Evolutionary conservation across 2,888 invertebrate species (phyloP).

Genomic region (Hydriomena furcata): DNA sequence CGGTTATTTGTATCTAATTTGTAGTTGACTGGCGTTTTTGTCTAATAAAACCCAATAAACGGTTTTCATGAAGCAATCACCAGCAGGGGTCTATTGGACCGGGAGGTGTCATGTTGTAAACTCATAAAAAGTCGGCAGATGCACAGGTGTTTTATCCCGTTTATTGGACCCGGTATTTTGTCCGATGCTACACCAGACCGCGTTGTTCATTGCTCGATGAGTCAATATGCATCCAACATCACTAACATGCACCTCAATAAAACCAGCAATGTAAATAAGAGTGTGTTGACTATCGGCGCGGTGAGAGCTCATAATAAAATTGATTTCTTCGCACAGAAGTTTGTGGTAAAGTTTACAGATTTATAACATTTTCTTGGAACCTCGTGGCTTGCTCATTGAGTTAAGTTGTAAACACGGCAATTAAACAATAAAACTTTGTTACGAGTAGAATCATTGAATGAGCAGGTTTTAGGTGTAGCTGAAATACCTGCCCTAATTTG

Average conservation of each 20-base stretch:
- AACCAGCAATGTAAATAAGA: constrained; percentile 40
- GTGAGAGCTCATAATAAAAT: neutral
- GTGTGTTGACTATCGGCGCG: neutral
- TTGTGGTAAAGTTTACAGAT: constrained; percentile 78
- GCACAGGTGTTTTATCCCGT: constrained; percentile 65
- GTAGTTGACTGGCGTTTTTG: constrained; percentile 53
- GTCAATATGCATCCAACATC: neutral
- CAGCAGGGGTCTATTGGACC: constrained; percentile 64
- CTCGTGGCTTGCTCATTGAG: constrained; percentile 65
- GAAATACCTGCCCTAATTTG: constrained; percentile 7
- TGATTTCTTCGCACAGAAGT: constrained; percentile 72
- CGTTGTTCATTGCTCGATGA: constrained; percentile 30
- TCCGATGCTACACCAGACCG: constrained; percentile 2
- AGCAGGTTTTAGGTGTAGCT: constrained; percentile 17
- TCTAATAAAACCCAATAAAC: constrained; percentile 62
- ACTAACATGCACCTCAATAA: neutral
- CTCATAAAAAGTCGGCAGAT: constrained; percentile 66
- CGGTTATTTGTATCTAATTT: constrained; percentile 56
- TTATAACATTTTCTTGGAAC: constrained; percentile 75
- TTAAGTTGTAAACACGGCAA: constrained; percentile 55
- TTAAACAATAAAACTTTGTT: constrained; percentile 60
- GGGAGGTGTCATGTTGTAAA: constrained; percentile 78
- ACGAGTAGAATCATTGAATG: constrained; percentile 37
- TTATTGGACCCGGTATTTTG: constrained; percentile 29
- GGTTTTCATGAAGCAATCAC: constrained; percentile 75